Base-by-base conservation (phyloP, 2,888 invertebrate species). In the Pseudeuparius sepicola region DNA sequence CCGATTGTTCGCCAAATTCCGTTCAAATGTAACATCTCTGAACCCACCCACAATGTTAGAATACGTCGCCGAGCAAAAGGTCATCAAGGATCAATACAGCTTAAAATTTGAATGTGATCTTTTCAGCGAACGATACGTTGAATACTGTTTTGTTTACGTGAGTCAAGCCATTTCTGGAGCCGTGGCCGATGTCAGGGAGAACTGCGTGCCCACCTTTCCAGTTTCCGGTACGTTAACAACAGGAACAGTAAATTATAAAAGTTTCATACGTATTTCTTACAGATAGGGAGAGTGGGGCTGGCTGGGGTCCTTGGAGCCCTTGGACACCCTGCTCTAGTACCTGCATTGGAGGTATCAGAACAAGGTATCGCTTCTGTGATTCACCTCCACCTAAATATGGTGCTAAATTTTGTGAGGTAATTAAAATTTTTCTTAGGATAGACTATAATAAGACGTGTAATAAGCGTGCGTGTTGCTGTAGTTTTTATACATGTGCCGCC, bases 111-210 rank as follows among this genome's bases (percentile, higher is more conserved):
- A 78, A 59, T 88, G 88, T 54, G 80, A 84, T 10, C 66, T 85
- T 27, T 88, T 88, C 65, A 78, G 78, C 31, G 87, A 87, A 60
- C 70, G 78, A 31, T 87, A 76, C 55, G 78, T 86, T 14, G 87
- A 87, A 58, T 88, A 86, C 55, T 88, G 88, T 63, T 88, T 88
- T 64, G 81, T 84, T 36, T 88, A 88, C 60, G 85, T 87, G 17
- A 87, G 83, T 23, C 81, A 86, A 53, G 84, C 86, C 0, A 78
- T 84, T 45, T 84, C 80, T 1, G 85, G 85, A 0, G 87, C 87
- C 0, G 86, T 87, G 39, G 78, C 84, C 3, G 84, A 87, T 55
- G 85, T 87, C 9, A 67, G 84, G 43, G 79, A 81, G 71, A 83
- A 85, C 58, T 88, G 88, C 52, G 72, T 88, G 14, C 87, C 88